A percentile compares a stretch with the other conserved stretches of the same genome.
phyloP scores from a whole-genome alignment of 2,888 invertebrate species.

The Pristionchus entomophagus region DNA sequence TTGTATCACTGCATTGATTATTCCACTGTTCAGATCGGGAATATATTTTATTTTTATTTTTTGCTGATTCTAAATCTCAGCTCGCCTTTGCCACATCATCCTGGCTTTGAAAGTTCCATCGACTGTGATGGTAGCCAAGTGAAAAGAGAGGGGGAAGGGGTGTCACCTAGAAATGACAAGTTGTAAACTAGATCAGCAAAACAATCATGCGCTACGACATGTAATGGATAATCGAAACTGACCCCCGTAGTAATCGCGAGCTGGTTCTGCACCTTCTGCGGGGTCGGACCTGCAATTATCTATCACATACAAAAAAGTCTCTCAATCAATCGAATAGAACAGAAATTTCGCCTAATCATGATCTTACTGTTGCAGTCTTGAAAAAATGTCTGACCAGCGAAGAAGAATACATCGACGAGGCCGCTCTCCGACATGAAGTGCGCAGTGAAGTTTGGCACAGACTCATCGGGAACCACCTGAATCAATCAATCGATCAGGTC shows the following conservation, averaged over 20 bases:
- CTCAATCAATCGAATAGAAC: conserved; percentile 86
- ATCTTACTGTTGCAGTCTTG: neutral
- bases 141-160: conserved; percentile 82
- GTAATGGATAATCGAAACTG: too few species aligned
- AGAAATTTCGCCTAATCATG: too few species aligned
- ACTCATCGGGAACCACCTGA: conserved; percentile 51
- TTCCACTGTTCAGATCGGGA: too few species aligned
- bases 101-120: conserved; percentile 99
- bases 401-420: conserved; percentile 88
- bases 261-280: conserved; percentile 88
- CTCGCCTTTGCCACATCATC: conserved; percentile 86
- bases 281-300: conserved; percentile 18
- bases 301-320: conserved; percentile 83
- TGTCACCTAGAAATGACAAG: conserved; percentile 77
- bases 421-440: conserved; percentile 99
- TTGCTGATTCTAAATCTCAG: too few species aligned
- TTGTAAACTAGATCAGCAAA: neutral
- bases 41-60: too few species aligned
- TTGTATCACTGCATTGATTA: too few species aligned
- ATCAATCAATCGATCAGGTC: neutral
- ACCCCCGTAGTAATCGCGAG: conserved; percentile 94
- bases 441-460: conserved; percentile 79
- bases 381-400: conserved; percentile 83
- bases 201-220: neutral
- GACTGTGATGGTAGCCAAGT: conserved; percentile 94